A percentile compares a stretch with the other conserved stretches of the same genome.
Evolutionary conservation across 2,888 invertebrate genomes (phyloP).

Genomic region (Thymelicus sylvestris): DNA sequence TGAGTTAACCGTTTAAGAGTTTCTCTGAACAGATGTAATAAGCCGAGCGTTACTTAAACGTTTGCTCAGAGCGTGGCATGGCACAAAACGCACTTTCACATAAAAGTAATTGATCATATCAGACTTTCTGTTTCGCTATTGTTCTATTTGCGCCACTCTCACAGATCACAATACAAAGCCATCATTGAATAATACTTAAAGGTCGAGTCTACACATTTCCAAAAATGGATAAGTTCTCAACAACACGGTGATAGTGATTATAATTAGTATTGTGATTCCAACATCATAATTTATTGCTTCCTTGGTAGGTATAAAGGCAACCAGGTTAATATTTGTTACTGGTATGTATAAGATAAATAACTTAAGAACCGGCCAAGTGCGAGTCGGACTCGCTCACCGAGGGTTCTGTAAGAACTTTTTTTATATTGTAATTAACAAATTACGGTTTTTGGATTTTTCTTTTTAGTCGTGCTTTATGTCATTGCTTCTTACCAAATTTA

Average conservation of each 20-base stretch:
- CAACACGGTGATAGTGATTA: background rate
- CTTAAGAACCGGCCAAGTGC: too few relatives aligned
- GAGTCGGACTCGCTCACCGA: too few relatives aligned
- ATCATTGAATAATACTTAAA: slow-evolving; percentile 39
- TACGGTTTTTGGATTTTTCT: too few relatives aligned
- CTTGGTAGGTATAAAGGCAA: background rate
- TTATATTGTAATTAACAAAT: too few relatives aligned
- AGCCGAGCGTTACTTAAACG: slow-evolving; percentile 16
- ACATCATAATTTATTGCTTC: slow-evolving; percentile 11
- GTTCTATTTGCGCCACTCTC: slow-evolving; percentile 50
- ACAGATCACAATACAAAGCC: slow-evolving; percentile 44
- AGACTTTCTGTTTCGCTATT: slow-evolving; percentile 53
- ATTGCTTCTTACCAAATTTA: too few relatives aligned
- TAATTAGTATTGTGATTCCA: slow-evolving; percentile 17
- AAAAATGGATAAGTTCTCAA: slow-evolving; percentile 33
- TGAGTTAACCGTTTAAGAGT: slow-evolving; percentile 1
- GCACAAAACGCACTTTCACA: slow-evolving; percentile 51
- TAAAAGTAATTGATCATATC: slow-evolving; percentile 53
- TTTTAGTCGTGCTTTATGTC: too few relatives aligned
- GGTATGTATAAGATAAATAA: too few relatives aligned
- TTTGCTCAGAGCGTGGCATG: slow-evolving; percentile 30
- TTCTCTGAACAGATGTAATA: slow-evolving; percentile 12
- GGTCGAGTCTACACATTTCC: slow-evolving; percentile 29
- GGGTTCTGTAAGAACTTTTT: too few relatives aligned
- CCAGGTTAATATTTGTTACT: too few relatives aligned